Percentiles rank a stretch among this genome's conserved stretches.
Conservation (phyloP, 2,797 vertebrate genomes). For the Enteromius thamalakanensis region DNA sequence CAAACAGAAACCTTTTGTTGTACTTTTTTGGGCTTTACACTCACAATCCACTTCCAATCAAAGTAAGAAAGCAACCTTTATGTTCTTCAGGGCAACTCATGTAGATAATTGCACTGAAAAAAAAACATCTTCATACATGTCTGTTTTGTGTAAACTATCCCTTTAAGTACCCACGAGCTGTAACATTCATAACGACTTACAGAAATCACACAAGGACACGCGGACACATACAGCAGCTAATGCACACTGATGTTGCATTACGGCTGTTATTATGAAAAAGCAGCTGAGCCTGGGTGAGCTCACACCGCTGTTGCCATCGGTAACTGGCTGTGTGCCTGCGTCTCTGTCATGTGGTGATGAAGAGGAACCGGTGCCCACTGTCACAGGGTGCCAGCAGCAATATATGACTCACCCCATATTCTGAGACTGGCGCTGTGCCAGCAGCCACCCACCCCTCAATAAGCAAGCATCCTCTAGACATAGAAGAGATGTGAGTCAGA, state of each 20-base stretch:
- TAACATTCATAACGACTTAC: neutral
- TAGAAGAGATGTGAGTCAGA: constrained; percentile 75
- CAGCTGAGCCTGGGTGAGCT: constrained; percentile 22
- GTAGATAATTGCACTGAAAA: too few species aligned
- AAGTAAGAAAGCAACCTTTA: too few species aligned
- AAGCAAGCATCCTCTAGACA: constrained; percentile 51
- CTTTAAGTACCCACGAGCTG: neutral
- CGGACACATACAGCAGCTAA: constrained; percentile 25
- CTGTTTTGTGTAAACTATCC: neutral
- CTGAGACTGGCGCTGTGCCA: constrained; percentile 33
- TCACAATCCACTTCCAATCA: too few species aligned
- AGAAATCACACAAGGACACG: neutral
- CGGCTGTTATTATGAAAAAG: constrained; percentile 45
- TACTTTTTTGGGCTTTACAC: too few species aligned
- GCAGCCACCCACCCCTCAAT: constrained; percentile 41
- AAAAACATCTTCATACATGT: too few species aligned
- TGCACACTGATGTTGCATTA: constrained; percentile 29
- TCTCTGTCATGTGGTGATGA: constrained; percentile 54
- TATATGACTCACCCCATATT: constrained; percentile 50
- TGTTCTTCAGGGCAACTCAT: too few species aligned
- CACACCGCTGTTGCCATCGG: neutral
- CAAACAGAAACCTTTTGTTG: too few species aligned
- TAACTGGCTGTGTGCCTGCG: constrained; percentile 16
- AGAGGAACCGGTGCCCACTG: constrained; percentile 36
- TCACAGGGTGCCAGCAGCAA: constrained; percentile 47